Conservation (phyloP, 2,888 invertebrate genomes). For the Orchestes rusci region DNA sequence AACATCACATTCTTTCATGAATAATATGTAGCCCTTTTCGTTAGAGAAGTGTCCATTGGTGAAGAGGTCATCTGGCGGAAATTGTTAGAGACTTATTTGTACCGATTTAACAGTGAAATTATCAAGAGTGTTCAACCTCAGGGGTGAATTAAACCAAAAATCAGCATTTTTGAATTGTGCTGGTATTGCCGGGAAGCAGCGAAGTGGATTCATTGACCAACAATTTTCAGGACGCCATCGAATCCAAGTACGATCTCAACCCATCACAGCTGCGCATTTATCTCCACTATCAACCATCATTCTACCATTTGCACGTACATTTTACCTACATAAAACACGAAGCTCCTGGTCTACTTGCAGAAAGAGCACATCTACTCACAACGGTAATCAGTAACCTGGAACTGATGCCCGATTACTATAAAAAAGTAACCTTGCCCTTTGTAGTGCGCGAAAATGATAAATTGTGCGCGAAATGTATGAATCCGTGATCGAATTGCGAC, state of each 20-base stretch:
- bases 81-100: no score
- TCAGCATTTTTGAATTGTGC: no score
- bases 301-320: slow-evolving; percentile 94
- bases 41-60: no score
- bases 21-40: no score
- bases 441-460: slow-evolving; percentile 69
- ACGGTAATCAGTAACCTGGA: slow-evolving; percentile 88
- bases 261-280: slow-evolving; percentile 71
- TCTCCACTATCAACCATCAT: slow-evolving; percentile 94
- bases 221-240: slow-evolving; percentile 63
- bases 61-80: no score
- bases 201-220: no score
- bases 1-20: no score
- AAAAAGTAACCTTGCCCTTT: slow-evolving; percentile 74
- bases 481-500: slow-evolving; percentile 53
- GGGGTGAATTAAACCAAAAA: no score
- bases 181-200: no score
- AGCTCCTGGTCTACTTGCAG: slow-evolving; percentile 74
- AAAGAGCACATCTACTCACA: slow-evolving; percentile 79
- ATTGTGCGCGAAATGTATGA: slow-evolving; percentile 52
- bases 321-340: slow-evolving; percentile 76
- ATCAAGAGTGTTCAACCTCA: no score
- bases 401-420: slow-evolving; percentile 74
- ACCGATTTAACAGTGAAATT: no score
- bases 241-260: slow-evolving; percentile 66